These are phyloP conservation scores for Chinchilla lanigera DNA, from an alignment of 2,113 vertebrate species.

Conservation along the genomic window DNA sequence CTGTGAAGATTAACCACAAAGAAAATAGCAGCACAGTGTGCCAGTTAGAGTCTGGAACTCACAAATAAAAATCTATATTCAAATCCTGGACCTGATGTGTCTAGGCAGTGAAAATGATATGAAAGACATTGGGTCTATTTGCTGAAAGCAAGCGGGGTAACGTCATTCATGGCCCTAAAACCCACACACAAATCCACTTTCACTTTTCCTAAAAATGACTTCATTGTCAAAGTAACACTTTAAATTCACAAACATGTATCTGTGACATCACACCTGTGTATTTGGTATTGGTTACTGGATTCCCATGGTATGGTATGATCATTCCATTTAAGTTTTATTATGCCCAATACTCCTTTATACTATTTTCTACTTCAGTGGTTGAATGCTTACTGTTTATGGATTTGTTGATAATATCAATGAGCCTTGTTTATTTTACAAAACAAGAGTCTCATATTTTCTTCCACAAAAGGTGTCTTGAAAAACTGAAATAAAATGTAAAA, in stretches of 20 bases:
- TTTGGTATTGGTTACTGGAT: neutral
- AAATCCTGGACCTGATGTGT: neutral
- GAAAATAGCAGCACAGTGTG: fast-evolving
- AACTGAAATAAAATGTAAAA: neutral
- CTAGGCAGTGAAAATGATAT: neutral
- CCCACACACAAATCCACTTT: neutral
- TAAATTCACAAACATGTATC: neutral
- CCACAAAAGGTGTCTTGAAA: neutral
- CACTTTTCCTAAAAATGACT: neutral
- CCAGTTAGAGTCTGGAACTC: neutral
- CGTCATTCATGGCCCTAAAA: fast-evolving
- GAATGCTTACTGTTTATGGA: neutral
- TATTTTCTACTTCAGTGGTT: neutral
- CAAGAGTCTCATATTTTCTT: neutral
- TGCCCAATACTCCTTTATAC: neutral
- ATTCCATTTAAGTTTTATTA: neutral
- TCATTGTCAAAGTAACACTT: neutral
- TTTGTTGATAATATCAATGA: neutral
- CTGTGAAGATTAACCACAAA: neutral
- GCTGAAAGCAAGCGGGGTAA: neutral
- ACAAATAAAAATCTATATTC: neutral
- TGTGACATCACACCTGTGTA: neutral
- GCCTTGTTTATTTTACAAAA: neutral
- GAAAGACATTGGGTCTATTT: neutral
- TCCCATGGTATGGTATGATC: neutral